A percentile compares a stretch with the other conserved stretches of the same genome.
Conservation (phyloP, 2,113 vertebrate species). For the Stictonetta naevosa region DNA sequence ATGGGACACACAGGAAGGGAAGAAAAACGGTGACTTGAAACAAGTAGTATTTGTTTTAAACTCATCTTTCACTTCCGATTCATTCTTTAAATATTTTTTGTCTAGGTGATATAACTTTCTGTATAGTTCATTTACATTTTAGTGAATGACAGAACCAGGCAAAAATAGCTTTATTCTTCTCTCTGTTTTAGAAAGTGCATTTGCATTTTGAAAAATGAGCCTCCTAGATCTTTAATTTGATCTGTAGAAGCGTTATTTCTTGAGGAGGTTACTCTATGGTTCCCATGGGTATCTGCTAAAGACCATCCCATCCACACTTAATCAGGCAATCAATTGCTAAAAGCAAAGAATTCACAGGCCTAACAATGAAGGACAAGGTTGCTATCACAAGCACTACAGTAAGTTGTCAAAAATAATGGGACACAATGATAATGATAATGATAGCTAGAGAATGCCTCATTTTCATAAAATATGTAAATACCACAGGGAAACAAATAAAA, state of each 20-base stretch:
- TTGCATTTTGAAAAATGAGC: not conserved
- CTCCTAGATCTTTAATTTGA: not conserved
- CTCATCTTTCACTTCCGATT: not conserved
- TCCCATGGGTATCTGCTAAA: not conserved
- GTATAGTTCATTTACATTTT: not conserved
- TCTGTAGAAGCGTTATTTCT: not conserved
- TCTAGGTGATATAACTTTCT: not conserved
- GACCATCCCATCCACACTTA: conserved; percentile 1
- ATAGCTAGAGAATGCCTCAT: not conserved
- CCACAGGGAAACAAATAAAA: not conserved
- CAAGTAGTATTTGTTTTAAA: not conserved
- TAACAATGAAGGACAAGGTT: not conserved
- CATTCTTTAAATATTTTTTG: not conserved
- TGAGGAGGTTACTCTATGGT: not conserved
- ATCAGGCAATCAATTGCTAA: conserved; percentile 3
- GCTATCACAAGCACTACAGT: not conserved
- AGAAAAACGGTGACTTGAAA: not conserved
- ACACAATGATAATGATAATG: not conserved
- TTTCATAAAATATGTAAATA: not conserved
- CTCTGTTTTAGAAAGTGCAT: not conserved
- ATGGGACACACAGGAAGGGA: not conserved
- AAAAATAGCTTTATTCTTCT: not conserved
- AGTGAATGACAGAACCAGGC: not conserved
- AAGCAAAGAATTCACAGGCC: not conserved
- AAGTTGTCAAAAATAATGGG: not conserved